Evolutionary conservation across 2,888 invertebrate genomes (phyloP).

Genomic region (Dermolepida albohirtum): DNA sequence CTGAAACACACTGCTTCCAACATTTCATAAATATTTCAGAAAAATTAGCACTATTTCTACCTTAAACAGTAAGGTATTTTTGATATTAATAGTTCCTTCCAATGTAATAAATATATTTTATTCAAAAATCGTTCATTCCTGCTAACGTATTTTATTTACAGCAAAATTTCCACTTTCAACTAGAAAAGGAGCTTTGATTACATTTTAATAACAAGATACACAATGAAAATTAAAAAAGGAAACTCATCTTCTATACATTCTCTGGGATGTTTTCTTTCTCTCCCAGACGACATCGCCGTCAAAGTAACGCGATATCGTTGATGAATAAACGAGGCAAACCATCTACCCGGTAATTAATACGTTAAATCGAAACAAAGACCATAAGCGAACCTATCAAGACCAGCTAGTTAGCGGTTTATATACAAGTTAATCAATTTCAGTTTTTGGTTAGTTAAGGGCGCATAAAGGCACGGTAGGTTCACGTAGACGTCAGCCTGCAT

Average conservation of each 20-base stretch:
- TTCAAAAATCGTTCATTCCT: too few relatives aligned
- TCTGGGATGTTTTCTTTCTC: too few relatives aligned
- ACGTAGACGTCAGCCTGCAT: constrained; percentile 57
- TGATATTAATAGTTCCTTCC: too few relatives aligned
- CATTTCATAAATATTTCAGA: too few relatives aligned
- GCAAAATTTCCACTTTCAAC: not conserved
- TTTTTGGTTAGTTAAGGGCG: constrained; percentile 61
- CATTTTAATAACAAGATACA: too few relatives aligned
- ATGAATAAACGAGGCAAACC: constrained; percentile 46
- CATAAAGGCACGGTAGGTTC: constrained; percentile 56
- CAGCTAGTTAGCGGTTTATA: constrained; percentile 60
- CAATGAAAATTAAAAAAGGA: not conserved
- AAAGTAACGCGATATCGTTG: constrained; percentile 13
- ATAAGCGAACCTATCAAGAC: constrained; percentile 56
- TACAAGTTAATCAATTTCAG: constrained; percentile 61
- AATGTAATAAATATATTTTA: too few relatives aligned
- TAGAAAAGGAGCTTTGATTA: not conserved
- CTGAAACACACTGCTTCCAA: too few relatives aligned
- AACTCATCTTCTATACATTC: not conserved
- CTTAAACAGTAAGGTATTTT: too few relatives aligned
- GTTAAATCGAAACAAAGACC: constrained; percentile 45
- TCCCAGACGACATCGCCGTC: not conserved
- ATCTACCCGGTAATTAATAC: constrained; percentile 45
- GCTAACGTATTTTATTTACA: too few relatives aligned
- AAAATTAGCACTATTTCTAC: too few relatives aligned